phyloP scores from a whole-genome alignment of 2,113 vertebrate genomes.

The Hydrolagus affinis region DNA sequence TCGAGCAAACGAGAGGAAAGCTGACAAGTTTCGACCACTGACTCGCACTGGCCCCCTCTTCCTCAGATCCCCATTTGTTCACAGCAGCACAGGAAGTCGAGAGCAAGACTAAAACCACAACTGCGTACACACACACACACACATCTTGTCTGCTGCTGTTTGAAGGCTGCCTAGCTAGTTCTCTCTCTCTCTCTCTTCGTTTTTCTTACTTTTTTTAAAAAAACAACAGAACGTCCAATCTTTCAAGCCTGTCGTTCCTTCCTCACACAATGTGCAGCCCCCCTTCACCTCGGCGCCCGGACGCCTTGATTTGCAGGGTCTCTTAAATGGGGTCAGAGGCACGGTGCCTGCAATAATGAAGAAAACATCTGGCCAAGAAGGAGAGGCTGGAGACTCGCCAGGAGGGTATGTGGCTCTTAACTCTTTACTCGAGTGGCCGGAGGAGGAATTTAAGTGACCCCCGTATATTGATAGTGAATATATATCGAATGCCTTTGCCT shows the following conservation, averaged over 20 bases:
- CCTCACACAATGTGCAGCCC: constrained; percentile 40
- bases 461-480: no score
- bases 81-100: constrained; percentile 69
- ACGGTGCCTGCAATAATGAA: constrained; percentile 44
- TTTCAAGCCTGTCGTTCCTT: background rate
- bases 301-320: constrained; percentile 32
- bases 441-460: no score
- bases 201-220: constrained; percentile 38
- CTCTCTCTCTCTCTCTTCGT: no score
- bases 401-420: constrained; percentile 55
- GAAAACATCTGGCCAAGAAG: constrained; percentile 51
- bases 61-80: constrained; percentile 62
- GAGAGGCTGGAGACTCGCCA: constrained; percentile 43
- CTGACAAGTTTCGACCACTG: constrained; percentile 53
- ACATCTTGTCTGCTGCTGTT: constrained; percentile 36
- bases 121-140: constrained; percentile 42
- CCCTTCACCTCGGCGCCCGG: background rate
- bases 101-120: constrained; percentile 47
- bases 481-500: background rate
- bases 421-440: constrained; percentile 35
- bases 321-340: constrained; percentile 22
- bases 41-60: constrained; percentile 72
- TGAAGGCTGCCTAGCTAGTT: constrained; percentile 18
- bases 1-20: background rate
- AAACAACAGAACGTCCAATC: constrained; percentile 33